phyloP scores from a whole-genome alignment of 2,888 invertebrate genomes.

The Bellardia pandia region DNA sequence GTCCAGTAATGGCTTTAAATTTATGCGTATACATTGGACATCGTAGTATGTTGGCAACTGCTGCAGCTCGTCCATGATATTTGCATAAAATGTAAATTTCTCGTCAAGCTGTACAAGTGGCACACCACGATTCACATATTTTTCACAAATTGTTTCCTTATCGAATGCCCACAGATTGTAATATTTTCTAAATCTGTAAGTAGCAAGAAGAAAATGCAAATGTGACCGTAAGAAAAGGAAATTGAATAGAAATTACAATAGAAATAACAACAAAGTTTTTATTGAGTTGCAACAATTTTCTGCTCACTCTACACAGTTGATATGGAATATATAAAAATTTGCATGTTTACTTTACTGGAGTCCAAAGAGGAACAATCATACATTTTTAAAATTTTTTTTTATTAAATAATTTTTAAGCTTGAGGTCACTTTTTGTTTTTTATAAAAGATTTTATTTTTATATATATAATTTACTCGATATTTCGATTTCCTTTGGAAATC shows the following conservation, averaged over 20 bases:
- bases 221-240: slow-evolving; percentile 41
- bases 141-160: slow-evolving; percentile 90
- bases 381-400: too few relatives aligned
- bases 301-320: slow-evolving; percentile 6
- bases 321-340: background rate
- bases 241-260: slow-evolving; percentile 29
- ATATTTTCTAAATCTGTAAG: slow-evolving; percentile 89
- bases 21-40: slow-evolving; percentile 89
- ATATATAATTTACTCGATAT: too few relatives aligned
- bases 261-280: background rate
- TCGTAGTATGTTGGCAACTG: slow-evolving; percentile 87
- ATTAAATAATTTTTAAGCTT: too few relatives aligned
- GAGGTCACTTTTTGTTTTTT: too few relatives aligned
- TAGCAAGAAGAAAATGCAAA: slow-evolving; percentile 54
- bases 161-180: slow-evolving; percentile 91
- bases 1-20: slow-evolving; percentile 89
- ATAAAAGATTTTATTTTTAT: too few relatives aligned
- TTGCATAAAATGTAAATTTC: slow-evolving; percentile 92
- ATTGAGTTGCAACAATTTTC: background rate
- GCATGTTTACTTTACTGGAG: too few relatives aligned
- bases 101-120: slow-evolving; percentile 89
- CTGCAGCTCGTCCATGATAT: slow-evolving; percentile 88
- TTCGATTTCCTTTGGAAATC: too few relatives aligned
- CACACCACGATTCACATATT: slow-evolving; percentile 89
- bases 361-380: too few relatives aligned